Conservation (phyloP, 1,140 invertebrate species). For the Calosoma granatense region DNA sequence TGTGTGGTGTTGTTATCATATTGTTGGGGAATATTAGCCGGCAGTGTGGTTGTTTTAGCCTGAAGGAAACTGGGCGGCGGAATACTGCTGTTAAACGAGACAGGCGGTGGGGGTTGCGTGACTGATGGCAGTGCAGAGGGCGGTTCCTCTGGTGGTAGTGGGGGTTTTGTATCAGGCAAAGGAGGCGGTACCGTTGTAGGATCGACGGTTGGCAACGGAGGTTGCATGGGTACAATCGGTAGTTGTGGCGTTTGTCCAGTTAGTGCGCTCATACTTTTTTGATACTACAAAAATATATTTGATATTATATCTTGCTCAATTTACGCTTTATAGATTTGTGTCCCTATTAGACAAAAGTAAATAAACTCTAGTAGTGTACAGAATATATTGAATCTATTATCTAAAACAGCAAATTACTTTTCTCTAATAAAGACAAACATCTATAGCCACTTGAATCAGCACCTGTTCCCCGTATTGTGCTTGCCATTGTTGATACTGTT, state of each 20-base stretch:
- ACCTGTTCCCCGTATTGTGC: slow-evolving; percentile 71
- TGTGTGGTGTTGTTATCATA: not conserved
- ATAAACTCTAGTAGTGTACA: no score
- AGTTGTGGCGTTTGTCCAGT: slow-evolving; percentile 27
- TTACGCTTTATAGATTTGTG: slow-evolving; percentile 4
- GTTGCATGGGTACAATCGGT: slow-evolving; percentile 30
- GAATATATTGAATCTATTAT: no score
- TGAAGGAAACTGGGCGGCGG: slow-evolving; percentile 15
- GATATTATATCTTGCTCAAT: slow-evolving; percentile 8
- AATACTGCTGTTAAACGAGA: slow-evolving; percentile 1
- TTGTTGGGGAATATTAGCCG: slow-evolving; percentile 11
- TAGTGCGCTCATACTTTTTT: slow-evolving; percentile 34
- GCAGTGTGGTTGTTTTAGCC: slow-evolving; percentile 9
- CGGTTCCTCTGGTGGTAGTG: slow-evolving; percentile 37
- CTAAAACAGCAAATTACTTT: no score
- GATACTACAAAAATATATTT: slow-evolving; percentile 27
- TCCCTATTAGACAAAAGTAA: not conserved
- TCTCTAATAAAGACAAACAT: no score
- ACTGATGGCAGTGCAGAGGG: slow-evolving; percentile 14
- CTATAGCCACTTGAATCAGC: no score
- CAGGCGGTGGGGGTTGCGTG: slow-evolving; percentile 13
- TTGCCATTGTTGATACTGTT: slow-evolving; percentile 77
- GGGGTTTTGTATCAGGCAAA: slow-evolving; percentile 39
- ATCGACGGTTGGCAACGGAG: slow-evolving; percentile 26
- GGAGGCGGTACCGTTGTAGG: slow-evolving; percentile 32